These are phyloP conservation scores for Labeo calbasu DNA, from an alignment of 2,797 vertebrate genomes.

Conservation along the genomic window DNA sequence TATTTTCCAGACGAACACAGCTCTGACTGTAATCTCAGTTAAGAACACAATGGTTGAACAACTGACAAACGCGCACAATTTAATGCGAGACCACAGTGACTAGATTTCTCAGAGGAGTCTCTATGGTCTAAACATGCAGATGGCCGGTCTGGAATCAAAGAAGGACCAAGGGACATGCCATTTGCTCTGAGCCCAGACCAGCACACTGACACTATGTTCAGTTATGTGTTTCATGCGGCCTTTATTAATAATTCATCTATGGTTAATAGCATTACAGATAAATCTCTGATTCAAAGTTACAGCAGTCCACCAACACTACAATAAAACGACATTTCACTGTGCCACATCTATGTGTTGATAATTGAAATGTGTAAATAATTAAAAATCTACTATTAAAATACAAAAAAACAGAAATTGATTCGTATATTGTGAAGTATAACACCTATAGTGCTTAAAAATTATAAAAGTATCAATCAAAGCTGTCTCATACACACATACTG, in stretches of 20 bases:
- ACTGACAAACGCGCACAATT: background rate
- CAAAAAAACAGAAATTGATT: background rate
- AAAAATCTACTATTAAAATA: background rate
- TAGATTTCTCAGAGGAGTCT: constrained; percentile 19
- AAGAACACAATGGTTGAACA: background rate
- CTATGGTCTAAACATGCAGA: constrained; percentile 32
- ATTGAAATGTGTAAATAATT: background rate
- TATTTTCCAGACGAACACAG: background rate
- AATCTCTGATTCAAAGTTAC: background rate
- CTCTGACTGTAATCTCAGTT: background rate
- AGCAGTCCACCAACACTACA: background rate
- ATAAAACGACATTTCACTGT: background rate
- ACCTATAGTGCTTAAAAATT: no score
- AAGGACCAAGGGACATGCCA: constrained; percentile 49
- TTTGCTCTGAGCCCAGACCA: constrained; percentile 46
- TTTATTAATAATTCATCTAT: constrained; percentile 39
- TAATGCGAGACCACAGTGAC: background rate
- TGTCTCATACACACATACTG: background rate
- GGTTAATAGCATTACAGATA: background rate
- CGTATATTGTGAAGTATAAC: background rate
- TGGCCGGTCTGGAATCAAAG: constrained; percentile 43
- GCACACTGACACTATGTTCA: constrained; percentile 40
- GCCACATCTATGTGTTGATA: background rate
- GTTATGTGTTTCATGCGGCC: constrained; percentile 27
- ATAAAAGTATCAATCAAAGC: background rate